phyloP scores from a whole-genome alignment of 2,113 vertebrate species.

The Diadophis punctatus region DNA sequence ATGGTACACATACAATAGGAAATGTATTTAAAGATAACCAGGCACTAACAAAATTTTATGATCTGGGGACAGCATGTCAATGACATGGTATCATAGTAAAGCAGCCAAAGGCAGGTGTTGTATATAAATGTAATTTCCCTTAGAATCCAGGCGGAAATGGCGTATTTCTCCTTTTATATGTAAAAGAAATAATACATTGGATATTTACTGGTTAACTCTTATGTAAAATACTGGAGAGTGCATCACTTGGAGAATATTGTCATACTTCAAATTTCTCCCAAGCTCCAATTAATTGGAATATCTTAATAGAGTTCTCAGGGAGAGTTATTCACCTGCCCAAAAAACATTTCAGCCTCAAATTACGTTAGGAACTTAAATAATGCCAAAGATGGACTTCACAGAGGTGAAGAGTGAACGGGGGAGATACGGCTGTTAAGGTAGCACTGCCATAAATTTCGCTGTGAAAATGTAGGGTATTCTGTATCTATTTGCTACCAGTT shows the following conservation, averaged over 20 bases:
- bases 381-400: background rate
- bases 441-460: background rate
- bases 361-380: constrained; percentile 24
- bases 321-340: background rate
- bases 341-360: constrained; percentile 30
- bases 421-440: background rate
- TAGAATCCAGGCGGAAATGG: constrained; percentile 79
- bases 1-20: constrained; percentile 64
- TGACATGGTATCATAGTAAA: constrained; percentile 72
- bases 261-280: constrained; percentile 42
- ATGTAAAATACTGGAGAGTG: constrained; percentile 32
- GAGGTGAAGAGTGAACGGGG: background rate
- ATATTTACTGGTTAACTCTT: constrained; percentile 50
- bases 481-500: background rate
- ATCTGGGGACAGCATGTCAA: constrained; percentile 74
- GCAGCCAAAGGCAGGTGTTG: constrained; percentile 70
- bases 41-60: constrained; percentile 69
- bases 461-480: background rate
- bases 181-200: constrained; percentile 62
- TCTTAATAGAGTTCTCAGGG: background rate
- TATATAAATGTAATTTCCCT: constrained; percentile 86
- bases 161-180: constrained; percentile 72
- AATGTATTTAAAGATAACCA: constrained; percentile 63
- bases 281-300: background rate
- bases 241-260: background rate